Conservation (phyloP, 1,140 invertebrate species). For the Zaprionus inermis region DNA sequence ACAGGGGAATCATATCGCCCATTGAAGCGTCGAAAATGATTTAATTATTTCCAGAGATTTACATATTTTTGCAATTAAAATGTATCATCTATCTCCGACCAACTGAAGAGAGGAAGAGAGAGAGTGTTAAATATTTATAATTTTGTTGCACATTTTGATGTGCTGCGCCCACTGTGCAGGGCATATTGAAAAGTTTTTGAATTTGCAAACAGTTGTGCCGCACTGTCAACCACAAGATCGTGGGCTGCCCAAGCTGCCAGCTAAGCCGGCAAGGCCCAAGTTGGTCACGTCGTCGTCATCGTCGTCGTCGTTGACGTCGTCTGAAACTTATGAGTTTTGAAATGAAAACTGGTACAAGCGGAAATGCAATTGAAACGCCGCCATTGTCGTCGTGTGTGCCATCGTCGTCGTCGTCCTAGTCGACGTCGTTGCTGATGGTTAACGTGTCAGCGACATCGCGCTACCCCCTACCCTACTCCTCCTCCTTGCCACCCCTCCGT, state of each 20-base stretch:
- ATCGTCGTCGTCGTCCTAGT: conserved; percentile 25
- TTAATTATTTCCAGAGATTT: conserved; percentile 16
- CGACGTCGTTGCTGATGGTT: conserved; percentile 48
- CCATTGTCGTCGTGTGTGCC: conserved; percentile 63
- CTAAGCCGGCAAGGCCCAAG: conserved; percentile 46
- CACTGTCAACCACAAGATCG: conserved; percentile 65
- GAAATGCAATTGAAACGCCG: conserved; percentile 82
- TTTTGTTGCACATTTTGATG: conserved; percentile 2
- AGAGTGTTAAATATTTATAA: neutral
- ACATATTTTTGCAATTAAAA: conserved; percentile 6
- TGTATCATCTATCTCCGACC: neutral
- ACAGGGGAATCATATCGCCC: conserved; percentile 48
- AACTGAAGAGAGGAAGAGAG: neutral
- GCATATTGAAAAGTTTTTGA: conserved; percentile 81
- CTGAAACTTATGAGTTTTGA: conserved; percentile 82
- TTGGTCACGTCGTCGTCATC: conserved; percentile 69
- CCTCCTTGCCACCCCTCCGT: neutral
- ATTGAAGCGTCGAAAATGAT: conserved; percentile 4
- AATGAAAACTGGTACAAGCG: conserved; percentile 81
- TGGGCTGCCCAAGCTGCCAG: conserved; percentile 36
- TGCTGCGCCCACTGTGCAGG: conserved; percentile 31
- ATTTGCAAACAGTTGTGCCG: conserved; percentile 78
- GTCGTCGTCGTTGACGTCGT: conserved; percentile 51
- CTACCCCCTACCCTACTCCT: neutral
- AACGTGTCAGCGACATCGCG: conserved; percentile 31